Percentiles rank a stretch among this genome's conserved stretches.
phyloP scores from a whole-genome alignment of 2,888 invertebrate species.

The Neoaliturus tenellus region DNA sequence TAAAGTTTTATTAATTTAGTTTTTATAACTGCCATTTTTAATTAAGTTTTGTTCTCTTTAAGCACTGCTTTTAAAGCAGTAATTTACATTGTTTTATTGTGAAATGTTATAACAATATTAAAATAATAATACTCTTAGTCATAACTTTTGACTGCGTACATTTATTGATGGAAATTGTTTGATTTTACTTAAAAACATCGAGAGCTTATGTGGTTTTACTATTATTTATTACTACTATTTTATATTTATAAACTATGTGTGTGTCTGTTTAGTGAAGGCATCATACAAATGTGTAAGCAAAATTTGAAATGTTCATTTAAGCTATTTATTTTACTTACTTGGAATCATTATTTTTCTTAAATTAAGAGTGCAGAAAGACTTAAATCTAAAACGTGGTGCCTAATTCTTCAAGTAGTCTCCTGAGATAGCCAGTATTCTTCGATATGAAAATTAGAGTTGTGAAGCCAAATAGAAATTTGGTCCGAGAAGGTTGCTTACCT shows the following conservation, averaged over 20 bases:
- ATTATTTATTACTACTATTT: too few relatives aligned
- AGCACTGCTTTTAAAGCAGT: background rate
- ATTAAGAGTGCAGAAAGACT: background rate
- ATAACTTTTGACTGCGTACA: background rate
- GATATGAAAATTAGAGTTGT: background rate
- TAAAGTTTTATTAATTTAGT: background rate
- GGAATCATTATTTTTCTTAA: background rate
- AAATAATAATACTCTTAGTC: background rate
- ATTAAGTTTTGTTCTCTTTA: background rate
- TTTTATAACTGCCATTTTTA: background rate
- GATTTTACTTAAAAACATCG: too few relatives aligned
- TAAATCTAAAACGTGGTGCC: conserved; percentile 15
- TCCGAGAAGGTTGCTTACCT: background rate
- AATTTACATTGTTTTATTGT: background rate
- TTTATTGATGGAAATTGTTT: too few relatives aligned
- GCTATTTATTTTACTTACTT: too few relatives aligned
- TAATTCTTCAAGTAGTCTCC: conserved; percentile 8
- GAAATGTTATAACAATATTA: background rate
- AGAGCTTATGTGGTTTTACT: too few relatives aligned
- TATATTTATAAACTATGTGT: too few relatives aligned
- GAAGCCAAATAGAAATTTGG: background rate
- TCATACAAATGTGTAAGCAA: too few relatives aligned
- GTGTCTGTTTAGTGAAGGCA: too few relatives aligned
- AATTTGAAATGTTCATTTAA: too few relatives aligned
- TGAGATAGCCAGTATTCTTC: background rate